Evolutionary conservation across 2,888 invertebrate genomes (phyloP).

Genomic region (Parelbella ahira): DNA sequence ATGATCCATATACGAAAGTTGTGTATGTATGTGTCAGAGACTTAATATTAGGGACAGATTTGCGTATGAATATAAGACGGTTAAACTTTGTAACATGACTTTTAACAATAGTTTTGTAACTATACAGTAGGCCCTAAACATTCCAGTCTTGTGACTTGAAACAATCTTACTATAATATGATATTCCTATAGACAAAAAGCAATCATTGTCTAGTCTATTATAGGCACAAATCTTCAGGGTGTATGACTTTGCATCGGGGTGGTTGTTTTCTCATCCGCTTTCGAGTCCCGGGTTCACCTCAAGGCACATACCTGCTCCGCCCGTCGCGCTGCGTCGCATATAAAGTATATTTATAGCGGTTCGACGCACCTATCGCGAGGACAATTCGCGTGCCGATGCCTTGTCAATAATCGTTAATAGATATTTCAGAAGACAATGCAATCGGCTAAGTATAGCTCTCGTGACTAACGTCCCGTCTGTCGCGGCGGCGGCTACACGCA

Average conservation of each 20-base stretch:
- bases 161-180: too few relatives aligned
- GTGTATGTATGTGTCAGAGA: too few relatives aligned
- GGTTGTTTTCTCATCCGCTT: slow-evolving; percentile 24
- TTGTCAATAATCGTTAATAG: slow-evolving; percentile 81
- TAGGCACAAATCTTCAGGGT: slow-evolving; percentile 13
- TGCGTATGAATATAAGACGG: too few relatives aligned
- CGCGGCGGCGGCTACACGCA: slow-evolving; percentile 51
- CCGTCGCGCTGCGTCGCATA: slow-evolving; percentile 55
- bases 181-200: too few relatives aligned
- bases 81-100: too few relatives aligned
- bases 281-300: slow-evolving; percentile 26
- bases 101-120: too few relatives aligned
- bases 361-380: slow-evolving; percentile 74
- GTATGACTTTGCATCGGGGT: slow-evolving; percentile 13
- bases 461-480: slow-evolving; percentile 73
- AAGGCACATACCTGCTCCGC: slow-evolving; percentile 49
- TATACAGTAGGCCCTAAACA: too few relatives aligned
- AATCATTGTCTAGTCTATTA: too few relatives aligned
- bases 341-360: slow-evolving; percentile 77
- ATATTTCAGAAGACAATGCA: slow-evolving; percentile 80
- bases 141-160: too few relatives aligned
- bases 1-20: too few relatives aligned
- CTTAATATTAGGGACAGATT: too few relatives aligned
- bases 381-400: slow-evolving; percentile 78
- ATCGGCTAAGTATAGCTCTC: slow-evolving; percentile 71